Conservation (phyloP, 2,888 invertebrate genomes). For the Strigamia transsilvanica region DNA sequence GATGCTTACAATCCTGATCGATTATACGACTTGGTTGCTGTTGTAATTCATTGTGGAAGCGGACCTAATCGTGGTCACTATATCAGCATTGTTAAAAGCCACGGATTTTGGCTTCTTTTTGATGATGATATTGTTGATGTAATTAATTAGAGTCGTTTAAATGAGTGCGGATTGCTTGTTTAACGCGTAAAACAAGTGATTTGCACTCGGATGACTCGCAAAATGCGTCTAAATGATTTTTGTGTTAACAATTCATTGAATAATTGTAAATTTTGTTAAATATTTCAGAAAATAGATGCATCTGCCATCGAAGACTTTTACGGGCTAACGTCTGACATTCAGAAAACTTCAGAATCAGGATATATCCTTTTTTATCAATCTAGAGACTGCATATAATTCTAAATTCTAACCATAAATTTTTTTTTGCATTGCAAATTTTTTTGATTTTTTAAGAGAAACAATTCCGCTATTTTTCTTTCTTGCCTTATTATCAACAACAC, state of each 20-base stretch:
- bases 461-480: background rate
- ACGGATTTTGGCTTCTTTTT: constrained; percentile 98
- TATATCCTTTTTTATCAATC: constrained; percentile 99
- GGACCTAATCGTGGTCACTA: constrained; percentile 99
- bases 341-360: constrained; percentile 99
- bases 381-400: constrained; percentile 69
- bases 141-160: constrained; percentile 66
- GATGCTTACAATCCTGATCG: constrained; percentile 98
- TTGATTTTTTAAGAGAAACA: background rate
- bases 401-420: background rate
- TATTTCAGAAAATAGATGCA: constrained; percentile 94
- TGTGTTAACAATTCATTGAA: too few species aligned
- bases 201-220: too few species aligned
- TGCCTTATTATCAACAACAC: constrained; percentile 26
- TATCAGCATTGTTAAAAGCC: constrained; percentile 99
- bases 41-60: constrained; percentile 99
- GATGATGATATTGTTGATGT: constrained; percentile 99
- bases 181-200: too few species aligned
- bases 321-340: constrained; percentile 96
- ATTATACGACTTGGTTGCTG: constrained; percentile 97
- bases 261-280: constrained; percentile 57
- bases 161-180: too few species aligned
- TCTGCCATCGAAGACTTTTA: constrained; percentile 99
- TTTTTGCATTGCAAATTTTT: background rate
- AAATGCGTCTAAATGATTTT: too few species aligned